phyloP scores from a whole-genome alignment of 64 coral and sea anemone genomes.

The Porites lutea region DNA sequence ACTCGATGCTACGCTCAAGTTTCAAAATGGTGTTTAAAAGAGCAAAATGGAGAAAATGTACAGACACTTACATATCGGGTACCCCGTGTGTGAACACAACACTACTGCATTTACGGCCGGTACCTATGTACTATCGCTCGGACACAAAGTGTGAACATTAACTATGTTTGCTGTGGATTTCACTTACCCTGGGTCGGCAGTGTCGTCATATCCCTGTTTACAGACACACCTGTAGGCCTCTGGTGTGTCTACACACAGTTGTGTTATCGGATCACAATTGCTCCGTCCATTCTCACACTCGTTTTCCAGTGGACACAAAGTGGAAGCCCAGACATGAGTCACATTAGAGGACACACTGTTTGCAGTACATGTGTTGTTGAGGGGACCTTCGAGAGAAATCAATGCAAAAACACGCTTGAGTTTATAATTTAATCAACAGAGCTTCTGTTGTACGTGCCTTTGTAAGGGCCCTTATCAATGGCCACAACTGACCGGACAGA shows the following conservation, averaged over 20 bases:
- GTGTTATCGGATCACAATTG: slow-evolving; percentile 58
- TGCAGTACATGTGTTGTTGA: slow-evolving; percentile 47
- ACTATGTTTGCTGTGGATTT: background rate
- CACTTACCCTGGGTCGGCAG: slow-evolving; percentile 18
- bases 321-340: slow-evolving; percentile 73
- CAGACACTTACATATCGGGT: no score
- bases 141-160: background rate
- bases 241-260: slow-evolving; percentile 75
- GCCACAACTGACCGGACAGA: no score
- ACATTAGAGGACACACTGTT: slow-evolving; percentile 34
- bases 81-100: no score
- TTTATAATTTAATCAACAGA: background rate
- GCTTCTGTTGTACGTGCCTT: no score
- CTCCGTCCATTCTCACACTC: slow-evolving; percentile 85
- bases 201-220: slow-evolving; percentile 70
- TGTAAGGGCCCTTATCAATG: no score
- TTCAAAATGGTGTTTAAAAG: no score
- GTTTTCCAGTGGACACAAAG: slow-evolving; percentile 84
- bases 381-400: slow-evolving; percentile 56
- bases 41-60: no score
- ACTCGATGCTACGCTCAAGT: no score
- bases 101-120: no score
- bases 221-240: slow-evolving; percentile 76
- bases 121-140: no score
- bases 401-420: background rate